Percentiles rank a stretch among this genome's conserved stretches.
Evolutionary conservation across 1,140 invertebrate species (phyloP).

Genomic region (Leptopilina clavipes): DNA sequence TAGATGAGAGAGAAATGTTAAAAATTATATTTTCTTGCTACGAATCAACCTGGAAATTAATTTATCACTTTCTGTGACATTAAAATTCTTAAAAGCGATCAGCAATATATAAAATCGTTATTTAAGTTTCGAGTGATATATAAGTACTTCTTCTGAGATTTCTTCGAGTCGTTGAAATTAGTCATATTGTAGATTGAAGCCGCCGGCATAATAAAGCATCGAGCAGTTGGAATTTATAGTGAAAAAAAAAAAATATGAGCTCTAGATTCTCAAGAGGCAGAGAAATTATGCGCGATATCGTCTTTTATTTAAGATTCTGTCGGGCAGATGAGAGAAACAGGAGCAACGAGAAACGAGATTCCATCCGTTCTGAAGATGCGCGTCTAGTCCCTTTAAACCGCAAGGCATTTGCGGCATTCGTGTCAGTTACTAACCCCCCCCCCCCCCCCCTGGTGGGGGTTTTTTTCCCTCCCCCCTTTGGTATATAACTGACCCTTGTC

Average conservation of each 20-base stretch:
- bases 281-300: slow-evolving; percentile 25
- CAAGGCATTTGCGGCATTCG: slow-evolving; percentile 47
- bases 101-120: background rate
- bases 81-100: background rate
- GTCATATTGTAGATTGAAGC: slow-evolving; percentile 12
- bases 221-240: background rate
- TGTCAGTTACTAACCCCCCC: slow-evolving; percentile 37
- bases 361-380: slow-evolving; percentile 40
- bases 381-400: slow-evolving; percentile 44
- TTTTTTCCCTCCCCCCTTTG: background rate
- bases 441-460: no score
- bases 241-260: background rate
- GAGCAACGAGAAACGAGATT: slow-evolving; percentile 39
- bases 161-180: background rate
- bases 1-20: no score
- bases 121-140: background rate
- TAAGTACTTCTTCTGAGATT: background rate
- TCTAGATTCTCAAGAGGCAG: slow-evolving; percentile 16
- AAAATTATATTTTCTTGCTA: no score
- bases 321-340: slow-evolving; percentile 35
- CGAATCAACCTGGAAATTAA: no score
- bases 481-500: slow-evolving; percentile 27
- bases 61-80: no score
- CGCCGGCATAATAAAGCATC: background rate
- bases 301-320: slow-evolving; percentile 30